Base-by-base conservation (phyloP, 2,888 invertebrate species). In the Sussaba pulchella region DNA sequence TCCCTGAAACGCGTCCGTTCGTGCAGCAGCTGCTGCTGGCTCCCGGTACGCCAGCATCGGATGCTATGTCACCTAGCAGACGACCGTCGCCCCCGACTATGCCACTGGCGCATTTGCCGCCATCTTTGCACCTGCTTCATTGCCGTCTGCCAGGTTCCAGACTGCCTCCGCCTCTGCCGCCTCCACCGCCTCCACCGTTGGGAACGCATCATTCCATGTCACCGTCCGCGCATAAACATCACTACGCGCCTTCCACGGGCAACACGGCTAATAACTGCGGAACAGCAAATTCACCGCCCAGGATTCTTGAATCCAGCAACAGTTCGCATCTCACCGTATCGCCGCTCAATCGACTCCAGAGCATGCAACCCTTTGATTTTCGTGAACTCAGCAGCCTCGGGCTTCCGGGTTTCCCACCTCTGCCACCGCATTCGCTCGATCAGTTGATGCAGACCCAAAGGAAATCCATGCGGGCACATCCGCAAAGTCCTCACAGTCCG, bases 361-460 rank as follows among this genome's bases (percentile, higher is more conserved):
- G 96, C 88, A 98, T 99, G 98, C 98, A 98, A 90, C 98, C 98
- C 0, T 98, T 98, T 91, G 98, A 98, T 92, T 98, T 97, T 90
- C 95, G 98, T 36, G 97, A 97, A 90, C 93, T 96, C 72, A 95
- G 96, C 78, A 94, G 95, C 14, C 88, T 93, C 84, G 94, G 94
- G 6, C 88, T 94, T 2, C 94, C 95, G 81, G 94, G 95, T 88
- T 94, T 94, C 84, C 93, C 94, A 45, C 94, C 94, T 19, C 83
- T 87, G 5, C 85, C 85, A 1, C 81, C 84, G 3, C 85, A 84
- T 6, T 81, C 85, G 0, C 86, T 89, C 24, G 89, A 91, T 12
- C 85, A 88, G 57, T 82, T 89, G 1, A 73, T 88, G 54, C 89
- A 88, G 64, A 87, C 83, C 14, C 80, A 76, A 24, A 82, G 89